Base-by-base conservation (phyloP, 2,888 invertebrate genomes). In the Drosophila fungiperda region DNA sequence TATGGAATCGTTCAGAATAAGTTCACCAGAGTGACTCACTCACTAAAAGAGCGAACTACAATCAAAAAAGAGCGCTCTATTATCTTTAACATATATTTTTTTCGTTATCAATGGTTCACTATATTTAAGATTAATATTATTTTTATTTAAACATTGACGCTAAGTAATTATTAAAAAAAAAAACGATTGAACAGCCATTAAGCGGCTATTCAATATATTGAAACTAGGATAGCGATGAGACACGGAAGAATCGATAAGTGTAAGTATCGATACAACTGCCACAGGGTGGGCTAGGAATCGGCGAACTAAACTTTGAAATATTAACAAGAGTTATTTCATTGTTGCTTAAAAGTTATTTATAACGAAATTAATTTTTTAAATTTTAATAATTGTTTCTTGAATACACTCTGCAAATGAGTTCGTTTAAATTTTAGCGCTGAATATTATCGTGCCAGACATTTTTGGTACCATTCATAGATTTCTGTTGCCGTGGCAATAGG, bases 401-500 rank as follows among this genome's bases (percentile, higher is more conserved):
- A 45, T 33, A 23, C 6, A 9, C 2, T 7, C 11, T 0, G 11
- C 1, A 23, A 7, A 23, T 45, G 17, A 40, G 11, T 15, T 33
- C 8, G 29, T 58, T 76, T 71, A 20, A 57, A 58, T 32, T 38
- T 54, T 53, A n/a, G 42, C 73, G 66, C 73, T 17, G 3, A 23
- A 33, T 38, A 3, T 26, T 77, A 75, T 75, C 74, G 32, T 32
- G 55, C 9, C 55, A 45, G 17, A 3, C 3, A 12, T 1, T 40
- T 12, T 50, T 32, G 38, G 54, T 38, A 58, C 52, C 15, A 9
- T 52, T n/a, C 32, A 33, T 35, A 45, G 52, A 48, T 32, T 38
- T 32, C 20, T 23, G 76, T 76, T 53, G 42, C 57, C 65, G 23
- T 73, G 57, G 12, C 48, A 76, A 78, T 42, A 9, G 55, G 55